Evolutionary conservation across 2,797 vertebrate species (phyloP), one percentile per base, ranked within the genome.

Genomic region (Lateolabrax maculatus): DNA sequence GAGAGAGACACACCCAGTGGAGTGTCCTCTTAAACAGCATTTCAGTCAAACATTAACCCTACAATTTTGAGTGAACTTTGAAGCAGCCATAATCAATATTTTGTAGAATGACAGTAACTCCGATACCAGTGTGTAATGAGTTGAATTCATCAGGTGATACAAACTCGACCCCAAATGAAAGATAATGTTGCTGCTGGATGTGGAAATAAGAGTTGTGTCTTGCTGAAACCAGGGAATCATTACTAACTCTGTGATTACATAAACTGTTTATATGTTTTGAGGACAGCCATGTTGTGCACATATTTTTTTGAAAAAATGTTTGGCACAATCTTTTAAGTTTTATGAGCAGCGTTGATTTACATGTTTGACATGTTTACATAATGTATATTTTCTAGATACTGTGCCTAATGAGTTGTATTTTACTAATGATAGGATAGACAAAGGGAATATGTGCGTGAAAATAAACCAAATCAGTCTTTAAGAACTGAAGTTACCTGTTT

Each of bases 351-450:
- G 31, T 79, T 78, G 58, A 67, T 75, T 67, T 41, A 31, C 23
- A 49, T 76, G 48, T 68, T 79, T 63, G 41, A 51, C n/a, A 21
- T 68, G 21, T 79, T 71, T 25, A 34, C 29, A 51, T 69, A 12
- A 60, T 72, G 18, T 25, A 16, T 43, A 11, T 79, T 69, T 64
- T 71, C 11, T 51, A 51, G 29, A 23, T 57, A 13, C 11, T 66
- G 1, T 58, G 37, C 37, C 55, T 48, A 65, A 48, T 69, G 15
- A 74, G 18, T 51, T 72, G 8, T 79, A 23, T 90, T 79, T 85
- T 62, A 82, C 68, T 77, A 88, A 84, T 77, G 31, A 61, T 84
- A 52, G 65, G 80, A 87, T 77, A 36, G 25, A 77, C 37, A 92
- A 93, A 90, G 84, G 86, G 81, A 89, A 80, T 51, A 53, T 64